phyloP scores from a whole-genome alignment of 2,113 vertebrate genomes.

The Pterocles orientalis region DNA sequence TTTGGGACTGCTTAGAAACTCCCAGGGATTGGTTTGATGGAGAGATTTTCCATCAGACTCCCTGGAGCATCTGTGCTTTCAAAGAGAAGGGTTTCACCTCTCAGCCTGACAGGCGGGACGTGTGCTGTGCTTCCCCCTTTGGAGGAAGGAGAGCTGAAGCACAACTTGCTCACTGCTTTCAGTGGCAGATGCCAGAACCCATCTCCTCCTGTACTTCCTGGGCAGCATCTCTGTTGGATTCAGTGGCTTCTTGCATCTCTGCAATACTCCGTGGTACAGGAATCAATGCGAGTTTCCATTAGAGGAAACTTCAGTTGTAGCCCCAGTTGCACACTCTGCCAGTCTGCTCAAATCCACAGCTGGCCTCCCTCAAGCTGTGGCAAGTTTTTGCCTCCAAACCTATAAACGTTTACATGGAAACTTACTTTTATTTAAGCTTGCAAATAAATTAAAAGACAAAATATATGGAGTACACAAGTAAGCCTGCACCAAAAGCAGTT shows the following conservation, averaged over 20 bases:
- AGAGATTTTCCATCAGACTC: slow-evolving; percentile 10
- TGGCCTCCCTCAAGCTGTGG: neutral
- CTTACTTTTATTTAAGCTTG: neutral
- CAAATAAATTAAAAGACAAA: neutral
- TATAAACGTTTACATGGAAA: neutral
- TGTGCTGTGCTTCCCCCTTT: neutral
- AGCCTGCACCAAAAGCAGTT: neutral
- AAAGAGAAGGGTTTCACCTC: neutral
- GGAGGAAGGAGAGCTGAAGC: neutral
- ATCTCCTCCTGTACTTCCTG: neutral
- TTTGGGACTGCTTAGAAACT: slow-evolving; percentile 9
- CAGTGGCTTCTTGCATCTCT: neutral
- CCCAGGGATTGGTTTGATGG: neutral
- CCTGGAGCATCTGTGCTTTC: neutral
- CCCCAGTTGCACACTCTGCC: neutral
- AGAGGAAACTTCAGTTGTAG: neutral
- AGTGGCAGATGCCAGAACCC: neutral
- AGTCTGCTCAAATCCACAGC: neutral
- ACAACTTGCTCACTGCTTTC: neutral
- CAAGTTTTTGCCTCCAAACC: neutral
- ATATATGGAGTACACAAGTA: neutral
- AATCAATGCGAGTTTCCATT: neutral
- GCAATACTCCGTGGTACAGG: neutral
- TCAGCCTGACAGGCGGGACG: neutral
- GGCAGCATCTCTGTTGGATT: neutral